Conservation (phyloP, 1,140 invertebrate species). For the Brachionus asplanchnoidis region DNA sequence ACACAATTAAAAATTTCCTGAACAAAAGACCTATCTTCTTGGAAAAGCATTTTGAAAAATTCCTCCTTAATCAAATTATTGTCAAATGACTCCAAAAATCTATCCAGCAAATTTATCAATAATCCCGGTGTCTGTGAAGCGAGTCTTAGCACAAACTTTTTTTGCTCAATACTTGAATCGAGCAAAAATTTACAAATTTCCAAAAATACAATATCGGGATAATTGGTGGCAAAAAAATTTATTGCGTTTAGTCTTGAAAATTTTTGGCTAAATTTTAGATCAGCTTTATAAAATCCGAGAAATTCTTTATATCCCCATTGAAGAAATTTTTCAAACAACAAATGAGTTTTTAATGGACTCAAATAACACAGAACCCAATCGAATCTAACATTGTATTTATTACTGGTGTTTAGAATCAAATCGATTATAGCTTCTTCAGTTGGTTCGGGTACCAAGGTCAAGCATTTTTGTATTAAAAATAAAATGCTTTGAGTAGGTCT, state of each 20-base stretch:
- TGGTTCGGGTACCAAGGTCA: not conserved
- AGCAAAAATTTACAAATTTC: not conserved
- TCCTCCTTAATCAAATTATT: not conserved
- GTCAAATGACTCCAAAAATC: not conserved
- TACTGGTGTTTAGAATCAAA: not conserved
- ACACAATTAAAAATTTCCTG: not conserved
- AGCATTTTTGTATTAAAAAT: conserved; percentile 8
- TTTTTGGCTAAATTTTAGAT: not conserved
- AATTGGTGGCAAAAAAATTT: conserved; percentile 26
- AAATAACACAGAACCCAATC: conserved; percentile 32
- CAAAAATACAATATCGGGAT: not conserved
- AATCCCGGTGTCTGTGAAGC: not conserved
- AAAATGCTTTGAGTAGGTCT: conserved; percentile 36
- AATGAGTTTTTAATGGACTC: not conserved
- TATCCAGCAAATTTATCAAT: not conserved
- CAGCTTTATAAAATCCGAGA: not conserved
- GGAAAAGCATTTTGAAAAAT: not conserved
- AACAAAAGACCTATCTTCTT: not conserved
- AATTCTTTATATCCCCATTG: not conserved
- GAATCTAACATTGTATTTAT: not conserved
- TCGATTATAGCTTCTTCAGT: not conserved
- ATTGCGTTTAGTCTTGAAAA: conserved; percentile 7
- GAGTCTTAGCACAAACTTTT: not conserved
- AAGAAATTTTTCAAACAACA: not conserved
- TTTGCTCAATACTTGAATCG: not conserved